These are phyloP conservation scores for Atrina japonica DNA, from an alignment of 2,888 invertebrate species.

Conservation along the genomic window DNA sequence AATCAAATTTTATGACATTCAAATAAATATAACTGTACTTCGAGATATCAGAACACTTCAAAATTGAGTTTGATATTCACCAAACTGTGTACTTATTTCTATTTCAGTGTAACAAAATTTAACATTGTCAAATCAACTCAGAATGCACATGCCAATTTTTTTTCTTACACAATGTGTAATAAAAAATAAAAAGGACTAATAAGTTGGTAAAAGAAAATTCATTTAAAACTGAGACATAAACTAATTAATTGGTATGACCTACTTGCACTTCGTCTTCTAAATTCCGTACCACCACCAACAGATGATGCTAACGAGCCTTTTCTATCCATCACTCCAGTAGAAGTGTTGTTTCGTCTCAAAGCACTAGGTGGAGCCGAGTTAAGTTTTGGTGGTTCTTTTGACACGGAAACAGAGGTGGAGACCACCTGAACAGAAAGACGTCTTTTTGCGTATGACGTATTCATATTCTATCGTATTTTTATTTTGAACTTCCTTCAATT, in stretches of 20 bases:
- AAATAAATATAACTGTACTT: too few species aligned
- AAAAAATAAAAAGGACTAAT: too few species aligned
- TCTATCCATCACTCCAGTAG: not conserved
- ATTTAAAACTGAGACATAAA: too few species aligned
- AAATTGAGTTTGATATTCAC: too few species aligned
- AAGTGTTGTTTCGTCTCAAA: slow-evolving; percentile 31
- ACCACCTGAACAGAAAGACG: slow-evolving; percentile 41
- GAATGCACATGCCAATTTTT: not conserved
- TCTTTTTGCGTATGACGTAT: slow-evolving; percentile 21
- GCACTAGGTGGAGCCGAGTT: slow-evolving; percentile 44
- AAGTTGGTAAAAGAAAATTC: not conserved
- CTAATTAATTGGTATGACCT: not conserved
- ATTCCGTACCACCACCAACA: slow-evolving; percentile 8
- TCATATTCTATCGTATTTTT: slow-evolving; percentile 10
- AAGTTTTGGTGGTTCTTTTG: slow-evolving; percentile 27
- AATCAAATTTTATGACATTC: too few species aligned
- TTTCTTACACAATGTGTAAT: too few species aligned
- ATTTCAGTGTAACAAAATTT: not conserved
- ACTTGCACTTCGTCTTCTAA: slow-evolving; percentile 29
- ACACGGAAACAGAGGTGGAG: slow-evolving; percentile 19
- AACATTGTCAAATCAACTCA: not conserved
- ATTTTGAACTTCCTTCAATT: not conserved
- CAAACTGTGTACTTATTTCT: not conserved
- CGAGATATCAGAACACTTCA: too few species aligned
- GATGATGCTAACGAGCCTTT: slow-evolving; percentile 18